Percentiles rank a stretch among this genome's conserved stretches.
Evolutionary conservation across 1,140 invertebrate genomes (phyloP).

Genomic region (Drosophila bocqueti): DNA sequence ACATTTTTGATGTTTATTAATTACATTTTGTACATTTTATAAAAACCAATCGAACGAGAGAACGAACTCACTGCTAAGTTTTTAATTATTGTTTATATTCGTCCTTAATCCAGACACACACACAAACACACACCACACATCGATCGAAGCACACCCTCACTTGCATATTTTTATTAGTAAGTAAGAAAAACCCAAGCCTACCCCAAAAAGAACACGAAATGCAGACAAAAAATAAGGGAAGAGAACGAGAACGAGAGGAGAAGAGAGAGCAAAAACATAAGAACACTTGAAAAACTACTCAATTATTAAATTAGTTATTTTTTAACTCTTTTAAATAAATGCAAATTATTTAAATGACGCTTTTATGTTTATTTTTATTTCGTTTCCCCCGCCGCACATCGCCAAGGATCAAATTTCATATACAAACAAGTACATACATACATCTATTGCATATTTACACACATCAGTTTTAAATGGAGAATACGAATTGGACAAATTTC

Average conservation of each 20-base stretch:
- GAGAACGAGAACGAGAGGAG: background rate
- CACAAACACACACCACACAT: constrained; percentile 22
- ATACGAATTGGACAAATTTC: constrained; percentile 78
- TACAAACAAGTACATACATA: constrained; percentile 23
- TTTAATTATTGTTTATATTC: constrained; percentile 78
- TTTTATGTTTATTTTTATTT: constrained; percentile 34
- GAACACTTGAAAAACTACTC: constrained; percentile 73
- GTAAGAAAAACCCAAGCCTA: constrained; percentile 34
- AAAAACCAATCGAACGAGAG: constrained; percentile 66
- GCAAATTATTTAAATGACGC: constrained; percentile 68
- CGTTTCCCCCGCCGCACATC: constrained; percentile 12
- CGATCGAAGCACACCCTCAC: constrained; percentile 17
- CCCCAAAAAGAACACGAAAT: constrained; percentile 14
- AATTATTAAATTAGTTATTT: constrained; percentile 74
- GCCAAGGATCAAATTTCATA: constrained; percentile 56
- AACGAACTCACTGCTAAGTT: constrained; percentile 75
- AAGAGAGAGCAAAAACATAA: constrained; percentile 35
- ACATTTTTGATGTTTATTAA: constrained; percentile 79
- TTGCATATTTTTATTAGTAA: constrained; percentile 48
- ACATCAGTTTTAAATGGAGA: constrained; percentile 50
- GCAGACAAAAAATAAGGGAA: constrained; percentile 2
- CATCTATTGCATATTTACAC: constrained; percentile 38
- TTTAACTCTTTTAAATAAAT: constrained; percentile 69
- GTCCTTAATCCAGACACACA: constrained; percentile 59
- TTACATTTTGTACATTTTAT: constrained; percentile 79